Conservation (phyloP, 2,113 vertebrate species). For the Petrocephalus zakoni region DNA sequence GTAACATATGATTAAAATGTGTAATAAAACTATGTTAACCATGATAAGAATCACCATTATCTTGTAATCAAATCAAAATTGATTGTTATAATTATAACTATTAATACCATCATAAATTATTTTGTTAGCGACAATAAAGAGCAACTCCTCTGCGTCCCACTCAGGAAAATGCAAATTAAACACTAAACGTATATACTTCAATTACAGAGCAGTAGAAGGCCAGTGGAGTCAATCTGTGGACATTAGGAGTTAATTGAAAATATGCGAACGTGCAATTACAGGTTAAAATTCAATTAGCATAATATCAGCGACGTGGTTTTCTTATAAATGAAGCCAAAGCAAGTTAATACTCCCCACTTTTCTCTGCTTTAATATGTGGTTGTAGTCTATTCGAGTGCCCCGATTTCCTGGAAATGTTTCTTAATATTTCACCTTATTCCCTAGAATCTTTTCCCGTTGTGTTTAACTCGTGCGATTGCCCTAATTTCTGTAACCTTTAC, state of each 20-base stretch:
- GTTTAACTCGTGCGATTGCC: neutral
- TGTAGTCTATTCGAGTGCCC: neutral
- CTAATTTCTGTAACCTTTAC: neutral
- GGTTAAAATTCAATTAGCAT: slow-evolving; percentile 25
- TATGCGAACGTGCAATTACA: slow-evolving; percentile 18
- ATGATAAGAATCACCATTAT: neutral
- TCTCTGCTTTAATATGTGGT: neutral
- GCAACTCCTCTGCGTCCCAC: neutral
- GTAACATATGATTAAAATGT: neutral
- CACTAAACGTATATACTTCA: neutral
- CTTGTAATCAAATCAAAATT: neutral
- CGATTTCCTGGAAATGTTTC: neutral
- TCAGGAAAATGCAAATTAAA: neutral
- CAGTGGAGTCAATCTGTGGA: neutral
- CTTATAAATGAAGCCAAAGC: slow-evolving; percentile 10
- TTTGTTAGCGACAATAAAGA: neutral
- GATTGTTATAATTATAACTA: neutral
- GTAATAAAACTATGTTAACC: neutral
- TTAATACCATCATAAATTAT: slow-evolving; percentile 1
- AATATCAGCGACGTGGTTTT: neutral
- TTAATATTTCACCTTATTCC: neutral
- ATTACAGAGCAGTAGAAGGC: neutral
- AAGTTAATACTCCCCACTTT: neutral
- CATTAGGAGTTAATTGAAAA: slow-evolving; percentile 19
- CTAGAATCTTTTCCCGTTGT: neutral